phyloP scores from a whole-genome alignment of 2,113 vertebrate genomes.

The Podocnemis expansa region DNA sequence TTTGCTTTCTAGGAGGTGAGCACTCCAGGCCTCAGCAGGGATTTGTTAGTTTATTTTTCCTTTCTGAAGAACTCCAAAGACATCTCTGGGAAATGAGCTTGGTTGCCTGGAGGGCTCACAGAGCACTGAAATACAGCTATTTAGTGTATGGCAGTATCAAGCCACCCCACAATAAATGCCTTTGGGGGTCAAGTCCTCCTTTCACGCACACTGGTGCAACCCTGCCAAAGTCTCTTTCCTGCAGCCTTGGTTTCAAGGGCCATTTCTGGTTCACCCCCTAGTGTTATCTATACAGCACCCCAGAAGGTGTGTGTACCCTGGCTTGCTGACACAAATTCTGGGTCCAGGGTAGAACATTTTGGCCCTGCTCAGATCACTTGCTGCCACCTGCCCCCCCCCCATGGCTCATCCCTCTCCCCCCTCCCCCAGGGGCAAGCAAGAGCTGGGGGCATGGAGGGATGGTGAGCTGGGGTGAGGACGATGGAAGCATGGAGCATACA shows the following conservation, averaged over 20 bases:
- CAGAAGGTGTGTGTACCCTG: too few species aligned
- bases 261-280: background rate
- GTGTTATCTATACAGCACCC: background rate
- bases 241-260: background rate
- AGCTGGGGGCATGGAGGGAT: too few species aligned
- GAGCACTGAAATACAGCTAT: background rate
- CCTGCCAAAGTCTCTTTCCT: too few species aligned
- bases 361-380: too few species aligned
- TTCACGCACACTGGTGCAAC: too few species aligned
- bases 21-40: background rate
- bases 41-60: background rate
- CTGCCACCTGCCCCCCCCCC: too few species aligned
- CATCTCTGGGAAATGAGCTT: background rate
- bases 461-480: too few species aligned
- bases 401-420: too few species aligned
- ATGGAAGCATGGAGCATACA: too few species aligned
- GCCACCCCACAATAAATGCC: background rate
- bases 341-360: too few species aligned
- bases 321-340: too few species aligned
- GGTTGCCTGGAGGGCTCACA: background rate
- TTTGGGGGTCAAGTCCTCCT: background rate
- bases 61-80: background rate
- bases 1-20: background rate
- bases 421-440: too few species aligned
- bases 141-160: background rate